phyloP scores from a whole-genome alignment of 2,797 vertebrate genomes.

The Chaetodon trifasciatus region DNA sequence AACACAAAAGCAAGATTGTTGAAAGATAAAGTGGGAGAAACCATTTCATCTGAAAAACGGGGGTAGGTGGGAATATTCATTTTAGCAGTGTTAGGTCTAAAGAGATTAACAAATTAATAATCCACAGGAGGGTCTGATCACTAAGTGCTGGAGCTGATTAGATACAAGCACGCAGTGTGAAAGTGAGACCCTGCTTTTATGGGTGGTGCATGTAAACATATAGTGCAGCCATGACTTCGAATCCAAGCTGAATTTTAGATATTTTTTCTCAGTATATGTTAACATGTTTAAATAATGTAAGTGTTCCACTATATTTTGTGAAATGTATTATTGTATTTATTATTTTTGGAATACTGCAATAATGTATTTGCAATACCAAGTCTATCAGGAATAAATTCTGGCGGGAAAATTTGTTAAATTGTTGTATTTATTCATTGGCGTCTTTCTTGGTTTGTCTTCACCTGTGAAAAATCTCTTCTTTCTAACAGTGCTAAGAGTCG shows the following conservation, averaged over 20 bases:
- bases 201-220: conserved; percentile 5
- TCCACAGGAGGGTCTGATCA: conserved; percentile 63
- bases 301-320: neutral
- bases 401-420: neutral
- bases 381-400: neutral
- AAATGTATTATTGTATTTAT: neutral
- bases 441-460: too few relatives aligned
- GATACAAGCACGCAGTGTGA: conserved; percentile 39
- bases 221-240: neutral
- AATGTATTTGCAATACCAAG: neutral
- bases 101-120: conserved; percentile 72
- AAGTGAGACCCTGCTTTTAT: conserved; percentile 50
- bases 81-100: conserved; percentile 40
- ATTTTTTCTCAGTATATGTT: neutral
- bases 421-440: neutral
- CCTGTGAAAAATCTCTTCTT: too few relatives aligned
- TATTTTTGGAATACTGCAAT: neutral
- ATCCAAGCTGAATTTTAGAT: neutral
- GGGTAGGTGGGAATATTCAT: conserved; percentile 44
- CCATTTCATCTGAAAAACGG: conserved; percentile 20
- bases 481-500: too few relatives aligned
- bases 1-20: conserved; percentile 24
- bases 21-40: conserved; percentile 28
- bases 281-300: neutral
- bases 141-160: conserved; percentile 70